Evolutionary conservation across 2,888 invertebrate genomes (phyloP).

Genomic region (Argyra leucocephala): DNA sequence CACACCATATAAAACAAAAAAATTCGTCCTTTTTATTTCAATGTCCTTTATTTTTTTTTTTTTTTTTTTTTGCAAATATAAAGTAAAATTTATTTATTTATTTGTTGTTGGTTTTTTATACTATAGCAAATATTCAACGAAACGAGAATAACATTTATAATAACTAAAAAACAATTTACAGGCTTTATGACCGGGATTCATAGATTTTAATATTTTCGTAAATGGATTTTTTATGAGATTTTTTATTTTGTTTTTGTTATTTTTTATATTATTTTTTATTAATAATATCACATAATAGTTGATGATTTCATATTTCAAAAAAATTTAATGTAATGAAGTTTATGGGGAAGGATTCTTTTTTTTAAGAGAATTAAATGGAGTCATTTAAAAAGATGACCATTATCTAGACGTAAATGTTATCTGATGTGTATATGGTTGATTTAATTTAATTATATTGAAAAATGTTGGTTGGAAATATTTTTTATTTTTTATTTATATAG

Average conservation of each 20-base stretch:
- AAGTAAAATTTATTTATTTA: no score
- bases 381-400: background rate
- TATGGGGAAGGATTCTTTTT: background rate
- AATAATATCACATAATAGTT: background rate
- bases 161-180: constrained; percentile 6
- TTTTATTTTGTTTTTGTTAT: background rate
- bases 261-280: background rate
- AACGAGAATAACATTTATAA: background rate
- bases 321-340: background rate
- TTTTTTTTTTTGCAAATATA: no score
- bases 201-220: constrained; percentile 6
- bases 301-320: background rate
- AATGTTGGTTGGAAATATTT: no score
- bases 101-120: no score
- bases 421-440: no score
- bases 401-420: no score
- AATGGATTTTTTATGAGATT: background rate
- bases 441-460: no score
- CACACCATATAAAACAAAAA: background rate
- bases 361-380: background rate
- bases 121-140: no score
- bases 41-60: no score
- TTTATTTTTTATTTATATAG: no score
- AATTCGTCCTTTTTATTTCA: background rate
- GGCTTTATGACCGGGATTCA: constrained; percentile 4